These are phyloP conservation scores for Exephanes ischioxanthus DNA, from an alignment of 2,888 invertebrate species.

Conservation along the genomic window DNA sequence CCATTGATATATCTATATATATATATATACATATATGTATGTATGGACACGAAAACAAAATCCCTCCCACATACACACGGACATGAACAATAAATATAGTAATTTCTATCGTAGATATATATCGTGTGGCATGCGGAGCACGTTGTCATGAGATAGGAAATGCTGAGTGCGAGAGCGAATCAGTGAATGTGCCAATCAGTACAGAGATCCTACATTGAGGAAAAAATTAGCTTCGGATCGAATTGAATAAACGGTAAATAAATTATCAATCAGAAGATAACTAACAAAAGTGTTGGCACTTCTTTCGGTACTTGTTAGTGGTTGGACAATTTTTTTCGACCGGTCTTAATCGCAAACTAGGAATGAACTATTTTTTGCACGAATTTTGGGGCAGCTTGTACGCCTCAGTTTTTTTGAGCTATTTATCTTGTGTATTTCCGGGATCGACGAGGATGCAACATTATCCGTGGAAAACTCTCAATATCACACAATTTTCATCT, in stretches of 20 bases:
- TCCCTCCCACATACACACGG: slow-evolving; percentile 55
- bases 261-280: background rate
- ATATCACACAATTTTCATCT: background rate
- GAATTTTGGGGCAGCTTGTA: background rate
- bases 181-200: slow-evolving; percentile 38
- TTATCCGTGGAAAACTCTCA: background rate
- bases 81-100: slow-evolving; percentile 47
- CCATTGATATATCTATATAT: background rate
- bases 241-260: background rate
- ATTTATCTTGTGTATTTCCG: background rate
- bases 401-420: background rate
- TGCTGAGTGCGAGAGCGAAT: slow-evolving; percentile 60
- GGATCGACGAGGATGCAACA: background rate
- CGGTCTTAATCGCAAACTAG: background rate
- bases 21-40: slow-evolving; percentile 16
- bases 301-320: background rate
- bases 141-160: slow-evolving; percentile 49
- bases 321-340: background rate
- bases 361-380: background rate
- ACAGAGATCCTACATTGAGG: background rate
- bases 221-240: slow-evolving; percentile 1
- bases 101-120: slow-evolving; percentile 27
- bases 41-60: slow-evolving; percentile 24
- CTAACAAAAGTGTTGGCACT: background rate
- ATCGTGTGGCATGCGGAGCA: slow-evolving; percentile 49